phyloP scores from a whole-genome alignment of 1,140 invertebrate genomes.

The Maniola jurtina region DNA sequence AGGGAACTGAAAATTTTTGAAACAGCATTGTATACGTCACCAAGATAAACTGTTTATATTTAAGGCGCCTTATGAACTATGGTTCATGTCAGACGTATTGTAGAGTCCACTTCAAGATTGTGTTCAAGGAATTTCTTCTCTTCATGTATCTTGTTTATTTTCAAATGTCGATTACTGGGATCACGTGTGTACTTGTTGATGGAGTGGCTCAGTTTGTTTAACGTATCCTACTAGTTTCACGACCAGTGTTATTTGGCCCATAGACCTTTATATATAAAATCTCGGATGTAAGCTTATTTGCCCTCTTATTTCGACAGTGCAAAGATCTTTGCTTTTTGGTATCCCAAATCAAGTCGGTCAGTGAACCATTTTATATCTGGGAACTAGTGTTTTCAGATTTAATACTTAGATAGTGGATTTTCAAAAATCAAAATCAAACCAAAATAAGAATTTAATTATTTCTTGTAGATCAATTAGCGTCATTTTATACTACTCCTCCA shows the following conservation, averaged over 20 bases:
- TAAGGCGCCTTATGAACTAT: conserved; percentile 31
- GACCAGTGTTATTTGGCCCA: conserved; percentile 40
- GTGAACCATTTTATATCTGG: conserved; percentile 40
- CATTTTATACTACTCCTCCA: too few relatives aligned
- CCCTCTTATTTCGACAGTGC: conserved; percentile 10
- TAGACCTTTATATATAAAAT: conserved; percentile 12
- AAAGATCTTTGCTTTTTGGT: conserved; percentile 18
- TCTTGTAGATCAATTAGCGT: neutral
- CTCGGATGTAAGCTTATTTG: neutral
- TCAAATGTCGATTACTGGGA: conserved; percentile 61
- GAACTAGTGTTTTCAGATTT: neutral
- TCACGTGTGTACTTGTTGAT: conserved; percentile 58
- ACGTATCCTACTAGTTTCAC: conserved; percentile 41
- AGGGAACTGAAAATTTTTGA: conserved; percentile 19
- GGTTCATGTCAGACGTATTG: conserved; percentile 31
- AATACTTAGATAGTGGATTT: conserved; percentile 4
- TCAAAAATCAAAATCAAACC: too few relatives aligned
- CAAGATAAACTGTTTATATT: conserved; percentile 26
- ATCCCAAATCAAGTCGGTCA: conserved; percentile 35
- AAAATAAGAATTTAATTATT: too few relatives aligned
- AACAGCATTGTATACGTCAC: conserved; percentile 24
- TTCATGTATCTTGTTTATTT: conserved; percentile 65
- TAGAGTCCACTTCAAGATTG: conserved; percentile 42
- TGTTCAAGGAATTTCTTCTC: conserved; percentile 57
- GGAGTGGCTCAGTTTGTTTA: conserved; percentile 65